Evolutionary conservation across 2,797 vertebrate species (phyloP), one percentile per base, ranked within the genome.

Genomic region (Bovichtus variegatus): DNA sequence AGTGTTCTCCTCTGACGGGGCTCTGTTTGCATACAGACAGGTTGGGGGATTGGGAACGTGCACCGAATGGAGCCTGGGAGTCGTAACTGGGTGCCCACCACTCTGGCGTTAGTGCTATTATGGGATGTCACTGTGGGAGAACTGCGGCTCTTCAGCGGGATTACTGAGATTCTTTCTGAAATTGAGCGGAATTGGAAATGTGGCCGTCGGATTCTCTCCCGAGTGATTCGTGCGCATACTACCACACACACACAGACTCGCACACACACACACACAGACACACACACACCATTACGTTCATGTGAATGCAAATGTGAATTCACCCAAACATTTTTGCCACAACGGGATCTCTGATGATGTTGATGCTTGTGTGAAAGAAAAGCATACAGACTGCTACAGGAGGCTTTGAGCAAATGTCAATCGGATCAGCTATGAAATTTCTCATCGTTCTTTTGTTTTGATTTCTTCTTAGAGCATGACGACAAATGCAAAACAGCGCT

Each of bases 1-100:
- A 93, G 87, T 86, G 89, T 88, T 92, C 90, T 90, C 87, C 88
- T 91, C 84, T 62, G 89, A 85, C 89, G 90, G 87, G 89, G 82
- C 84, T 91, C 87, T 94, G 92, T 93, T 93, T 94, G 93, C 93
- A 93, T 94, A 94, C 92, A 94, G 93, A 94, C 93, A 92, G 93
- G 90, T 92, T 91, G 90, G 87, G 87, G 90, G 88, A 86, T 89
- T 87, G 86, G 81, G 88, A 83, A 91, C 83, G 91, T 93, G 92
- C 80, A 36, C 67, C 84, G 92, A 94, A 92, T 91, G 89, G 90
- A 91, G 89, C 84, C 87, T 71, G 73, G 87, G 86, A 91, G 89
- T 89, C 78, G 72, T 93, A 93, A 92, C 92, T 89, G 84, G 92
- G 92, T 89, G 91, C 90, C 90, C 90, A 89, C 88, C 92, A 91